Conservation (phyloP, 2,888 invertebrate genomes). For the Drosophila gaucha region DNA sequence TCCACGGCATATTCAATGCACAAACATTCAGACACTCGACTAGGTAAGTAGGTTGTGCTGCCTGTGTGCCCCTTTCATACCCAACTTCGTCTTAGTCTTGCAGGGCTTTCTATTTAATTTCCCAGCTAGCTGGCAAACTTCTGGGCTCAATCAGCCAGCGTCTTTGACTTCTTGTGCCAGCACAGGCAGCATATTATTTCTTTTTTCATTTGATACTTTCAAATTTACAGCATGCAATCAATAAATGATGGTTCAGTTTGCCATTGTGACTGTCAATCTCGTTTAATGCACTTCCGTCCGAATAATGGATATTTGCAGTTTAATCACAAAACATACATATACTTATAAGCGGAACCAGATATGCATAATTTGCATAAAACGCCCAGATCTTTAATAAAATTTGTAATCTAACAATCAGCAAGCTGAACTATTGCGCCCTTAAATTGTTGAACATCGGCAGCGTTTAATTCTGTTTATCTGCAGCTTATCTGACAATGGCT, state of each 20-base stretch:
- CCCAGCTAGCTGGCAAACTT: conserved; percentile 53
- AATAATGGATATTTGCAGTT: conserved; percentile 35
- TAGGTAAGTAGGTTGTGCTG: conserved; percentile 78
- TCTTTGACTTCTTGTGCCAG: conserved; percentile 37
- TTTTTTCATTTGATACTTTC: conserved; percentile 33
- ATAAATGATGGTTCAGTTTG: conserved; percentile 56
- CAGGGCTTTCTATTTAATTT: conserved; percentile 80
- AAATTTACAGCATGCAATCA: conserved; percentile 61
- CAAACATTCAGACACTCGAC: conserved; percentile 80
- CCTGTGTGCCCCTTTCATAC: conserved; percentile 28
- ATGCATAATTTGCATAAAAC: neutral
- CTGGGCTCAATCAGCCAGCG: conserved; percentile 58
- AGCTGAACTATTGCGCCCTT: conserved; percentile 12
- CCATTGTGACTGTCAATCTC: conserved; percentile 39
- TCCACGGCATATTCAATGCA: conserved; percentile 77
- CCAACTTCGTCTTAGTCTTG: conserved; percentile 7
- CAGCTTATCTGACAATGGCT: conserved; percentile 37
- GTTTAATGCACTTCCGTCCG: conserved; percentile 56
- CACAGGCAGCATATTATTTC: conserved; percentile 2
- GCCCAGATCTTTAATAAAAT: neutral
- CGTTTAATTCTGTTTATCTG: conserved; percentile 34
- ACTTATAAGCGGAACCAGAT: neutral
- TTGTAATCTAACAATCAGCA: conserved; percentile 12
- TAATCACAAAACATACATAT: neutral
- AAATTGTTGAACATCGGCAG: conserved; percentile 19